Conservation (phyloP, 1,140 invertebrate genomes). For the Pogonomyrmex barbatus region DNA sequence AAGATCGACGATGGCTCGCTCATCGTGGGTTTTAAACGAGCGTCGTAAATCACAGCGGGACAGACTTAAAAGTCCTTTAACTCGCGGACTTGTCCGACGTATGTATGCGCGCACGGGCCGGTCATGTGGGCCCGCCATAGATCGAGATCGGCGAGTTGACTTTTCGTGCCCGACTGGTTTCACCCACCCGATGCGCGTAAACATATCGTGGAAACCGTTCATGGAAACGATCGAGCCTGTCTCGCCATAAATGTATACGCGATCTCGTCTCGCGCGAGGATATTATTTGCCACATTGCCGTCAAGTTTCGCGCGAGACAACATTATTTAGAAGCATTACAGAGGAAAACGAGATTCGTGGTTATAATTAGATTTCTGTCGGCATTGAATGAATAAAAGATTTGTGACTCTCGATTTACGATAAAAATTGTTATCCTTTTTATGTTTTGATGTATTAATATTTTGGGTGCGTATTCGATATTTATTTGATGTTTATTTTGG, state of each 20-base stretch:
- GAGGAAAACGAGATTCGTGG: background rate
- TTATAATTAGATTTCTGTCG: background rate
- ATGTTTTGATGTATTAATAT: background rate
- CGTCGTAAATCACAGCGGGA: constrained; percentile 62
- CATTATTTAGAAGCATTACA: background rate
- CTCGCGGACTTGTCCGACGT: constrained; percentile 43
- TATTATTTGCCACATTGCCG: background rate
- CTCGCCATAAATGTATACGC: constrained; percentile 67
- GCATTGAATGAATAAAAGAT: background rate
- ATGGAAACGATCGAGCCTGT: constrained; percentile 49
- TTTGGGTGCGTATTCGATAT: background rate
- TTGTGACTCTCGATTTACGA: background rate
- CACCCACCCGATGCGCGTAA: constrained; percentile 58
- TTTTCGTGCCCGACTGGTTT: constrained; percentile 69
- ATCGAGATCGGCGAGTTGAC: constrained; percentile 57
- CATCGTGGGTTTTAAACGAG: constrained; percentile 69
- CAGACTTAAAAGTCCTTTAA: constrained; percentile 68
- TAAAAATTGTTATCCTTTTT: background rate
- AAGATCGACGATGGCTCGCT: constrained; percentile 23
- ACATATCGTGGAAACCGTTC: constrained; percentile 44
- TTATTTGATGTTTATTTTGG: constrained; percentile 6
- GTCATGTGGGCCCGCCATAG: constrained; percentile 64
- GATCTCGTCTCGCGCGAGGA: background rate
- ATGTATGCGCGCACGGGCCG: background rate
- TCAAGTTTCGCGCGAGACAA: background rate